Evolutionary conservation across 1,140 invertebrate species (phyloP), one percentile per base, ranked within the genome.

Genomic region (Drosophila nannoptera): DNA sequence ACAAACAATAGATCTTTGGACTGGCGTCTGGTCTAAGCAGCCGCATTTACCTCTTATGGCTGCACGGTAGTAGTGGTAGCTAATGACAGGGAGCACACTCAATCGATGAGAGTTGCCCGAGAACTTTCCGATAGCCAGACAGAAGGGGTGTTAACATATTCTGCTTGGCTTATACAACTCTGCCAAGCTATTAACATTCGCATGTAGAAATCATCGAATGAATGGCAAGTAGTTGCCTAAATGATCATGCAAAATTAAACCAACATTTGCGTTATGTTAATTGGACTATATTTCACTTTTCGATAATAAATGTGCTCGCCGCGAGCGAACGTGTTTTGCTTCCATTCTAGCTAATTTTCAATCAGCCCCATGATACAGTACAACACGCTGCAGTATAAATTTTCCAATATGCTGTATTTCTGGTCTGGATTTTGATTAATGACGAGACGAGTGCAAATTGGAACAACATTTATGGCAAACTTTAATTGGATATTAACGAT

Each of bases 401-500:
- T 22, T 50, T 50, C 22, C 29, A 43, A 40, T 40, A 22, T 46
- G 12, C 54, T 55, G 53, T 64, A 38, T 63, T 77, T 66, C 50
- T 70, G 61, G 40, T 60, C 55, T 48, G 40, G 53, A 29, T 67
- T 68, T 84, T 84, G 80, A 83, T 86, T 83, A 74, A 86, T 86
- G 76, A 84, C 73, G 62, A 76, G 63, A 62, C 64, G 62, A 65
- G 81, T 68, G 81, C 81, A 84, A 83, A 83, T 80, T 86, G 76
- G 81, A 86, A 67, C 80, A 78, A 69, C 80, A 65, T 80, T 80
- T 83, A 75, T 74, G 81, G 76, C 70, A 54, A 84, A 65, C 63
- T 86, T 69, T 76, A 84, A 83, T 84, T 83, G 76, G 81, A 77
- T 86, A 83, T 83, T 83, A 84, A 83, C 80, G 81, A 86, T 73